Evolutionary conservation across 2,888 invertebrate genomes (phyloP).

Genomic region (Drosophila atripex): DNA sequence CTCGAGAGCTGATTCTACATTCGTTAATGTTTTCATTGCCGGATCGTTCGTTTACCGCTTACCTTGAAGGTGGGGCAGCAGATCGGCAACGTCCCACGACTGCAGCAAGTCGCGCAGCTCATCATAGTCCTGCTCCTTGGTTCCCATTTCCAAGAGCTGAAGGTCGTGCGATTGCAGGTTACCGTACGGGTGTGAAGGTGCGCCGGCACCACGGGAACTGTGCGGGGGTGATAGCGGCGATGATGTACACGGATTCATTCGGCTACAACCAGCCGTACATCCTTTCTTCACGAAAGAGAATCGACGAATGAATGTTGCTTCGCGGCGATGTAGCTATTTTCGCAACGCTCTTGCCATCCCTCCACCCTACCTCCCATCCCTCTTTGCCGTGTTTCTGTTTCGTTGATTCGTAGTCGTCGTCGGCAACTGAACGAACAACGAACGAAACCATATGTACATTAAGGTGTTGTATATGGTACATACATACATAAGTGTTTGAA

Average conservation of each 20-base stretch:
- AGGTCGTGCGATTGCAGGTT: conserved; percentile 18
- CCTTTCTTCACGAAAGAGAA: conserved; percentile 75
- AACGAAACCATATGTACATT: conserved; percentile 11
- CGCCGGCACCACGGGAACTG: conserved; percentile 20
- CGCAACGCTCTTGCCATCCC: conserved; percentile 67
- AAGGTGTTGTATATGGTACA: conserved; percentile 4
- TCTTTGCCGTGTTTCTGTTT: conserved; percentile 21
- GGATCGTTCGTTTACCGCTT: conserved; percentile 13
- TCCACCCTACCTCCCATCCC: conserved; percentile 1
- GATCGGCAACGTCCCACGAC: conserved; percentile 68
- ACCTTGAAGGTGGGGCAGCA: conserved; percentile 73
- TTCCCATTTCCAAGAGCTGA: conserved; percentile 33
- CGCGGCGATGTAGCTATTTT: conserved; percentile 20
- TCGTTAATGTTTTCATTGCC: neutral
- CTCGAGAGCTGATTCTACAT: neutral
- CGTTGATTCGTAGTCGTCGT: conserved; percentile 57
- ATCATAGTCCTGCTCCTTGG: conserved; percentile 52
- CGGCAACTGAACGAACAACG: conserved; percentile 29
- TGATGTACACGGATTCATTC: conserved; percentile 42
- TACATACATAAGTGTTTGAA: neutral
- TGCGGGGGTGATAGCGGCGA: conserved; percentile 10
- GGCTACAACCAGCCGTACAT: conserved; percentile 70
- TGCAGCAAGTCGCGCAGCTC: conserved; percentile 57
- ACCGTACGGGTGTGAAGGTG: neutral
- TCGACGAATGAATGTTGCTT: conserved; percentile 66